Evolutionary conservation across 1,140 invertebrate species (phyloP).

Genomic region (Anthonomus grandis): DNA sequence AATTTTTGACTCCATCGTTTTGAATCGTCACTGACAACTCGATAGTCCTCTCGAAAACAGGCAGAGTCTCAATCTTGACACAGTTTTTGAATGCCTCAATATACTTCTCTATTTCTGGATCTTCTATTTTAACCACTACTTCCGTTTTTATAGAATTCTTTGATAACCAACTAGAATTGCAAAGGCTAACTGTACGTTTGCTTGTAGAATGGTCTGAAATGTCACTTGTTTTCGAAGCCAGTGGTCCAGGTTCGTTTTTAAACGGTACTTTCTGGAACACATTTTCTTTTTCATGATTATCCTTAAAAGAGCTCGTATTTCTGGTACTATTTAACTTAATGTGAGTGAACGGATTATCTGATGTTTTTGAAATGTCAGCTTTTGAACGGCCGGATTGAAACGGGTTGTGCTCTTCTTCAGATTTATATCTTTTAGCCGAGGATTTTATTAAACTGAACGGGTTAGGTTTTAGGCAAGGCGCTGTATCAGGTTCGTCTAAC

Average conservation of each 20-base stretch:
- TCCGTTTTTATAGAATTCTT: not conserved
- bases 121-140: not conserved
- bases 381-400: no score
- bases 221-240: no score
- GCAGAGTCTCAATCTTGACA: constrained; percentile 1
- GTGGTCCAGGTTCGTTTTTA: no score
- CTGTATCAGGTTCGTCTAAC: not conserved
- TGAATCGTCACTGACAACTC: not conserved
- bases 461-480: not conserved
- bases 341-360: no score
- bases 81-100: constrained; percentile 12
- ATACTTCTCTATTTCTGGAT: constrained; percentile 11
- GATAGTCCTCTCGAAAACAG: not conserved
- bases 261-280: no score
- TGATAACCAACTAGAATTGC: constrained; percentile 13
- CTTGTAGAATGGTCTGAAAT: no score
- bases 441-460: not conserved
- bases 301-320: no score
- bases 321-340: no score
- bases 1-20: constrained; percentile 5
- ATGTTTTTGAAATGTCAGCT: no score
- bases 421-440: not conserved
- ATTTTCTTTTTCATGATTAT: no score
- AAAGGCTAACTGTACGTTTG: no score
- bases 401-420: not conserved